phyloP scores from a whole-genome alignment of 1,140 invertebrate species.

The Pogonognathellus flavescens region DNA sequence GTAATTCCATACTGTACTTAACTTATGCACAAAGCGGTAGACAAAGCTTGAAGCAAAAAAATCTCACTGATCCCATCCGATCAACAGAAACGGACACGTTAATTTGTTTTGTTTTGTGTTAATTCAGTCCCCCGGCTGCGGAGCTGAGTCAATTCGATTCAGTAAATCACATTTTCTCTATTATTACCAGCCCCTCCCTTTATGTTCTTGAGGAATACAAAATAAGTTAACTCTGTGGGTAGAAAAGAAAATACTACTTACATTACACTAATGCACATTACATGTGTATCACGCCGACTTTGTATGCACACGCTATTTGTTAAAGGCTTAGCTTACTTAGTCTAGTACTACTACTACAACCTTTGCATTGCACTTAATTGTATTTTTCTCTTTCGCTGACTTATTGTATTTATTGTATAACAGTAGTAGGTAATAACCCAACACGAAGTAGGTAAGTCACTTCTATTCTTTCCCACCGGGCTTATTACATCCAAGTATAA shows the following conservation, averaged over 20 bases:
- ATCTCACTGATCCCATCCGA: not conserved
- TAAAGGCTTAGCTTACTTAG: too few species aligned
- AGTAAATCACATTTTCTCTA: slow-evolving; percentile 45
- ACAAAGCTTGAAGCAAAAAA: slow-evolving; percentile 5
- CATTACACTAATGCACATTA: not conserved
- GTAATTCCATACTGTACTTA: not conserved
- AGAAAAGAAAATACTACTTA: slow-evolving; percentile 12
- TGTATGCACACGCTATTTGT: not conserved
- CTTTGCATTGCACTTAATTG: too few species aligned
- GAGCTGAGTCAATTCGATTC: slow-evolving; percentile 48
- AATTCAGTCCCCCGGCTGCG: slow-evolving; percentile 38
- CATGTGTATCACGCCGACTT: not conserved
- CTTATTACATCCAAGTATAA: slow-evolving; percentile 47
- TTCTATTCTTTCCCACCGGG: slow-evolving; percentile 22
- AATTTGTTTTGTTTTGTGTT: slow-evolving; percentile 43
- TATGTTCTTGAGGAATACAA: slow-evolving; percentile 37
- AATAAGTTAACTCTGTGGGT: not conserved
- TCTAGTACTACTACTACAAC: too few species aligned
- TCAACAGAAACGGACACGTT: slow-evolving; percentile 18
- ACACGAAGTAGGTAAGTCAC: slow-evolving; percentile 35
- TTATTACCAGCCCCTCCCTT: slow-evolving; percentile 33
- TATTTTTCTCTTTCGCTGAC: too few species aligned
- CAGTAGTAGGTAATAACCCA: slow-evolving; percentile 12
- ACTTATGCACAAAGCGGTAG: not conserved
- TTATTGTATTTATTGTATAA: slow-evolving; percentile 42